phyloP scores from a whole-genome alignment of 2,888 invertebrate genomes.

The Amiota minor region DNA sequence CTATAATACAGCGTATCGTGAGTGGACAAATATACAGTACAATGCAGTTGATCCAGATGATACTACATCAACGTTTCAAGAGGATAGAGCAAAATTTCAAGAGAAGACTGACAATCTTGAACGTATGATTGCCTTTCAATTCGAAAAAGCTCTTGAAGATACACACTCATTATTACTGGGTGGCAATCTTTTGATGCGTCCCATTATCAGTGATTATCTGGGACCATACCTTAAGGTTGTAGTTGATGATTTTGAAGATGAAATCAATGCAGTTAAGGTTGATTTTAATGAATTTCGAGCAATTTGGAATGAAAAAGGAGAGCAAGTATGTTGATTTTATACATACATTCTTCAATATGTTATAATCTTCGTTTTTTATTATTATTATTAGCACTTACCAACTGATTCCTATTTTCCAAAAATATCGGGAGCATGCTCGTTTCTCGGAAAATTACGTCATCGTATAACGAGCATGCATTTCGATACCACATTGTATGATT shows the following conservation, averaged over 20 bases:
- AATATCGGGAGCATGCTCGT: constrained; percentile 83
- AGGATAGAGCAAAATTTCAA: constrained; percentile 79
- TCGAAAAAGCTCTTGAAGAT: constrained; percentile 87
- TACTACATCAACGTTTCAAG: constrained; percentile 79
- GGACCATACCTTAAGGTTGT: constrained; percentile 79
- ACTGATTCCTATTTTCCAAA: constrained; percentile 83
- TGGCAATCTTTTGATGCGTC: constrained; percentile 83
- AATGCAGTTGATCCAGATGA: constrained; percentile 85
- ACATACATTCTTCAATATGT: neutral
- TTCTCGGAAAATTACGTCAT: constrained; percentile 80
- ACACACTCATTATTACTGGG: constrained; percentile 82
- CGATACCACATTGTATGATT: constrained; percentile 79
- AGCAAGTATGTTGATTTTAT: constrained; percentile 51
- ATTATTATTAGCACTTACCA: constrained; percentile 73
- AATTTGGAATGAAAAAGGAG: constrained; percentile 49
- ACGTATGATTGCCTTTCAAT: constrained; percentile 83
- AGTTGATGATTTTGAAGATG: constrained; percentile 79
- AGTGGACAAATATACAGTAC: constrained; percentile 77
- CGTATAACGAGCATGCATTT: constrained; percentile 78
- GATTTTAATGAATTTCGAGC: constrained; percentile 77
- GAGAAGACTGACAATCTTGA: constrained; percentile 82
- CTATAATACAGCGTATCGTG: constrained; percentile 60
- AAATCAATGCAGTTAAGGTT: constrained; percentile 80
- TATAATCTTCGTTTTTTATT: neutral
- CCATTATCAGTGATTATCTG: constrained; percentile 82